Evolutionary conservation across 1,140 invertebrate genomes (phyloP), one percentile per base, ranked within the genome.

Genomic region (Sycobia sp.): DNA sequence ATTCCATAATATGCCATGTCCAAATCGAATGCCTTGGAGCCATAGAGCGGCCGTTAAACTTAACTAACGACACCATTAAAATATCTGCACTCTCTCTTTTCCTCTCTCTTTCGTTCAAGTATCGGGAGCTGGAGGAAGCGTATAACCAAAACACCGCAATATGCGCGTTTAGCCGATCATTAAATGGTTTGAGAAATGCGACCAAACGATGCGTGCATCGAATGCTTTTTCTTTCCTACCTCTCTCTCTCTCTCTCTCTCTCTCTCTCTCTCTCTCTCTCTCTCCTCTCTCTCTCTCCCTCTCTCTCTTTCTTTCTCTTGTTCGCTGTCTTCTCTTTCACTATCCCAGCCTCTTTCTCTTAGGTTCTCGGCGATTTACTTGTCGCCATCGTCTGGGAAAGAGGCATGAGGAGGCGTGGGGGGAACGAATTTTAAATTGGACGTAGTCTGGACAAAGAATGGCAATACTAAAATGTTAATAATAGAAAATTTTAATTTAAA

Each of bases 51-150:
- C 67, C 68, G 69, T 75, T 74, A 74, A 72, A 74, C 71, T 71
- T 72, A 73, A 73, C 68, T 71, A 76, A 74, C 70, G 70, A 65
- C 69, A 72, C 62, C 73, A 76, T 74, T 73, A 73, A 75, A 75
- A 66, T 71, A 73, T 74, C 68, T 67, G 62, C 69, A 67, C 67
- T 66, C 63, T 50, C 27, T 18, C 22, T 2, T n/a, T n/a, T n/a
- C n/a, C n/a, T n/a, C n/a, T n/a, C n/a, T n/a, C n/a, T n/a, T n/a
- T n/a, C n/a, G n/a, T n/a, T n/a, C n/a, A 38, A 38, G 25, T 29
- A 36, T 16, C 47, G 49, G 18, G 49, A 20, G 29, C 22, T 4
- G 29, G 27, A 25, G 47, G 13, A 4, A 4, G 20, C 9, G 44
- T 59, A 50, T 36, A 23, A 50, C 20, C 49, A 18, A 51, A 23